These are phyloP conservation scores for Hymenopus coronatus DNA, from an alignment of 2,888 invertebrate genomes.

Conservation along the genomic window DNA sequence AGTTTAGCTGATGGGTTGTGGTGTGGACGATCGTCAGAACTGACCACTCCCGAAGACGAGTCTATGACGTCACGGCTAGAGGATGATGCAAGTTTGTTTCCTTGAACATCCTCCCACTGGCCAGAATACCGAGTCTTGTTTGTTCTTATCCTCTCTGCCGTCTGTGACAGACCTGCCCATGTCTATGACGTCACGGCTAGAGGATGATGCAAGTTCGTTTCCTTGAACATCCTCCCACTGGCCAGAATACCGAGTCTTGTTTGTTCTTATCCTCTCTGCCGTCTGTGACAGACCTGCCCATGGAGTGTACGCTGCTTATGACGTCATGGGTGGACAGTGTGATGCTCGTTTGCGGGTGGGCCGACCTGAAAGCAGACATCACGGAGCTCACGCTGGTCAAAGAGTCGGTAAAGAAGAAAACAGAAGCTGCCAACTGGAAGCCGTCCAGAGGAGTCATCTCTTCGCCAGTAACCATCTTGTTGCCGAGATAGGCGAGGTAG, in stretches of 20 bases:
- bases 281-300: neutral
- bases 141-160: too few relatives aligned
- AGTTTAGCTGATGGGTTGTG: too few relatives aligned
- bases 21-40: too few relatives aligned
- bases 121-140: too few relatives aligned
- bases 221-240: neutral
- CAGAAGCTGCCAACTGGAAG: constrained; percentile 19
- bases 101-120: too few relatives aligned
- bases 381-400: neutral
- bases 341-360: neutral
- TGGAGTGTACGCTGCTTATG: neutral
- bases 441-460: constrained; percentile 18
- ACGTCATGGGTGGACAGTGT: neutral
- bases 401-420: constrained; percentile 22
- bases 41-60: too few relatives aligned
- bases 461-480: neutral
- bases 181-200: neutral
- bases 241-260: neutral
- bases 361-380: neutral
- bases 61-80: too few relatives aligned
- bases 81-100: too few relatives aligned
- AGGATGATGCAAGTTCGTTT: neutral
- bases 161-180: neutral
- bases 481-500: neutral
- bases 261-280: neutral